These are phyloP conservation scores for Seira musarum DNA, from an alignment of 2,888 invertebrate genomes.

Conservation along the genomic window DNA sequence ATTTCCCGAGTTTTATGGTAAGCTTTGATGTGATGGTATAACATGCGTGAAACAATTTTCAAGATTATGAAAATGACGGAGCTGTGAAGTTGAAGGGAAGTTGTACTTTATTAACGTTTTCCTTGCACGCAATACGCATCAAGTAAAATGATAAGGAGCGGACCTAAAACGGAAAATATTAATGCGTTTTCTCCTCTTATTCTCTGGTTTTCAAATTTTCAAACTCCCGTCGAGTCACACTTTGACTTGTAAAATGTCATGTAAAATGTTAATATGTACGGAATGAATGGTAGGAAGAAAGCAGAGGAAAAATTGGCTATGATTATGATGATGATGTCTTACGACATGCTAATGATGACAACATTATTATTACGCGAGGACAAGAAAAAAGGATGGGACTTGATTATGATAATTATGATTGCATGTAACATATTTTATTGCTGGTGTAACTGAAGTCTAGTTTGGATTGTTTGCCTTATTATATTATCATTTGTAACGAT, in stretches of 20 bases:
- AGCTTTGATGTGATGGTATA: background rate
- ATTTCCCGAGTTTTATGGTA: background rate
- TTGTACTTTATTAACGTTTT: background rate
- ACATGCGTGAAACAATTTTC: background rate
- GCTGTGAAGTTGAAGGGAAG: background rate
- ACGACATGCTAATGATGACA: slow-evolving; percentile 44
- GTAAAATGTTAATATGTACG: too few relatives aligned
- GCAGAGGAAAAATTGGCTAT: too few relatives aligned
- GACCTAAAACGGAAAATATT: too few relatives aligned
- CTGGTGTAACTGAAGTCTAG: background rate
- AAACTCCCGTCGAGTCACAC: too few relatives aligned
- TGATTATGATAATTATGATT: background rate
- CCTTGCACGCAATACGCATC: background rate
- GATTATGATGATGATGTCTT: background rate
- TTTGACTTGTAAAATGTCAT: too few relatives aligned
- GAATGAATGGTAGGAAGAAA: too few relatives aligned
- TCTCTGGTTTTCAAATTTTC: too few relatives aligned
- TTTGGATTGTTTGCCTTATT: background rate
- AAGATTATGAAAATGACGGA: background rate
- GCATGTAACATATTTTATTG: background rate
- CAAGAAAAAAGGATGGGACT: background rate
- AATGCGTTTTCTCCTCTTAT: too few relatives aligned
- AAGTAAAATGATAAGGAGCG: too few relatives aligned
- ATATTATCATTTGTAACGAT: too few relatives aligned
- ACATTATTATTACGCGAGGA: slow-evolving; percentile 26